Percentiles rank a stretch among this genome's conserved stretches.
Evolutionary conservation across 2,797 vertebrate genomes (phyloP).

Genomic region (Pterois miles): DNA sequence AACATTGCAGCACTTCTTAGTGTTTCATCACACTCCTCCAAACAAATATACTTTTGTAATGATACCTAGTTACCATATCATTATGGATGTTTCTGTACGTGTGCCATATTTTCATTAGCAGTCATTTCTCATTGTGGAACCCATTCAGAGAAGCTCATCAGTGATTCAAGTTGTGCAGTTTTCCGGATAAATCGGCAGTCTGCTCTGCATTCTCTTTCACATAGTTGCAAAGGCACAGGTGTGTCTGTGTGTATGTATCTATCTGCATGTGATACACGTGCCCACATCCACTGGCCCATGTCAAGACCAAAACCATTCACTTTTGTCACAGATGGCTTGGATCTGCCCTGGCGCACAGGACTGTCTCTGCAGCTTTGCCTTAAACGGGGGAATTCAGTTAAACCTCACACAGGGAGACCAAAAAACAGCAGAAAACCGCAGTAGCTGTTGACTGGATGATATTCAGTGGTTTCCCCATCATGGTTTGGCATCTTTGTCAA

Average conservation of each 20-base stretch:
- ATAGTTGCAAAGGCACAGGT: slow-evolving; percentile 36
- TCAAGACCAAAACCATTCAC: slow-evolving; percentile 26
- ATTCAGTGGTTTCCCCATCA: slow-evolving; percentile 33
- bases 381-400: slow-evolving; percentile 37
- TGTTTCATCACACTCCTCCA: not conserved
- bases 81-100: not conserved
- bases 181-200: not conserved
- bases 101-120: not conserved
- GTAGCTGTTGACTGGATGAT: slow-evolving; percentile 35
- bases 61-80: not conserved
- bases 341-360: slow-evolving; percentile 35
- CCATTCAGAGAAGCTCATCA: not conserved
- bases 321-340: slow-evolving; percentile 54
- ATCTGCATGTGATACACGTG: slow-evolving; percentile 13
- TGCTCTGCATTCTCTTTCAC: slow-evolving; percentile 2
- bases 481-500: slow-evolving; percentile 50
- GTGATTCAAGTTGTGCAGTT: slow-evolving; percentile 19
- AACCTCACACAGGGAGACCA: slow-evolving; percentile 43
- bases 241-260: slow-evolving; percentile 12
- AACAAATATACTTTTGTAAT: not conserved
- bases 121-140: slow-evolving; percentile 4
- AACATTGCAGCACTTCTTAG: not conserved
- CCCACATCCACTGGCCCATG: slow-evolving; percentile 18
- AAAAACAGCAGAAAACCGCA: slow-evolving; percentile 34
- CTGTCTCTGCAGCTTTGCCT: slow-evolving; percentile 29